Conservation (phyloP, 2,113 vertebrate species). For the Lophius piscatorius region DNA sequence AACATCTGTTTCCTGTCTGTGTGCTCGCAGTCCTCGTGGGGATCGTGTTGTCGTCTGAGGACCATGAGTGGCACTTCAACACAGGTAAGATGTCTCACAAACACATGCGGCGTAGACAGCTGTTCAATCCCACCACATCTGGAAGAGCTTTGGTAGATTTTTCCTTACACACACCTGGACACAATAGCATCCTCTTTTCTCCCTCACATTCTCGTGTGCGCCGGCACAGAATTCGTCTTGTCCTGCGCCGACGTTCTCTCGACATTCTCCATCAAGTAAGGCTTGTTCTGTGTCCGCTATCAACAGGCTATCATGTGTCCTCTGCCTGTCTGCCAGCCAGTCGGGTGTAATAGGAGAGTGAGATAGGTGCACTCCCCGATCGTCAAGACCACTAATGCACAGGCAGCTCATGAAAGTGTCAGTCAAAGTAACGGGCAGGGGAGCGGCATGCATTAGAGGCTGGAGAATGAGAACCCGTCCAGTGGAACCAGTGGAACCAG, state of each 20-base stretch:
- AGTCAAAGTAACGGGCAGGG: conserved; percentile 55
- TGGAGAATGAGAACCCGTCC: conserved; percentile 35
- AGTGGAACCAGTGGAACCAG: conserved; percentile 50
- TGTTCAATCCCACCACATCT: background rate
- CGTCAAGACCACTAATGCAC: conserved; percentile 59
- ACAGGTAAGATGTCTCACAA: conserved; percentile 65
- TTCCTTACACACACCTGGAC: conserved; percentile 1
- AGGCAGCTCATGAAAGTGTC: conserved; percentile 72
- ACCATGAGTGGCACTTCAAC: conserved; percentile 82
- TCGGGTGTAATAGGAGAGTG: conserved; percentile 67
- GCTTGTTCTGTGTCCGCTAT: conserved; percentile 62
- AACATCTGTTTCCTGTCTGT: conserved; percentile 56
- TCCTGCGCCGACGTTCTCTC: conserved; percentile 39
- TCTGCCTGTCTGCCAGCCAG: conserved; percentile 61
- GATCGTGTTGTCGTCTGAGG: conserved; percentile 58
- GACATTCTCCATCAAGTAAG: conserved; percentile 1
- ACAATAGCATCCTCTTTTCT: background rate
- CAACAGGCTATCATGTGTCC: conserved; percentile 70
- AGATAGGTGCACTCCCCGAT: conserved; percentile 28
- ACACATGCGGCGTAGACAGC: background rate
- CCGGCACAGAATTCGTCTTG: background rate
- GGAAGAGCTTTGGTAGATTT: conserved; percentile 7
- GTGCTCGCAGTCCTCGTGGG: conserved; percentile 52
- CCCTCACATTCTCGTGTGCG: background rate
- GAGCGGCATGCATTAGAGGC: conserved; percentile 7